Evolutionary conservation across 2,113 vertebrate species (phyloP).

Genomic region (Callithrix jacchus): DNA sequence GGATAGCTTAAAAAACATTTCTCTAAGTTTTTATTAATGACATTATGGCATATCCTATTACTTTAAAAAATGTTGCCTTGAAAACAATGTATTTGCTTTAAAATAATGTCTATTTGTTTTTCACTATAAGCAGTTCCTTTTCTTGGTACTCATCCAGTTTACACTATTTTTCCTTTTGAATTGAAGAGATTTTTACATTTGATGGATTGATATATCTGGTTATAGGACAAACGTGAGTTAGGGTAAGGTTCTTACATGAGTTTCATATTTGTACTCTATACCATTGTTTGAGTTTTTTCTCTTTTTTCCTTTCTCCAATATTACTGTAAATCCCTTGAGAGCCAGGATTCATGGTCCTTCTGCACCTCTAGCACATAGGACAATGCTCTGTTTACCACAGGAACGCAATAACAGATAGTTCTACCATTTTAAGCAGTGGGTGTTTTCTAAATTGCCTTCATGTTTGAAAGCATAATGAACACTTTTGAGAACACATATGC

Average conservation of each 20-base stretch:
- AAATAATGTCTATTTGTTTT: not conserved
- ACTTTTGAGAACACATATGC: slow-evolving; percentile 4
- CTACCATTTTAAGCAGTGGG: not conserved
- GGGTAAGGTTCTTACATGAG: not conserved
- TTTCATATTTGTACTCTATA: not conserved
- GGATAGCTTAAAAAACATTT: not conserved
- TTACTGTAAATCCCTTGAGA: not conserved
- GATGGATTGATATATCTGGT: not conserved
- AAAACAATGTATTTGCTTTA: slow-evolving; percentile 30
- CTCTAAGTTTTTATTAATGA: not conserved
- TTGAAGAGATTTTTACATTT: not conserved
- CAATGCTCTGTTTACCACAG: not conserved
- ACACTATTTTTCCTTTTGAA: not conserved
- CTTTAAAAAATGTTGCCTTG: not conserved
- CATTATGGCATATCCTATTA: not conserved
- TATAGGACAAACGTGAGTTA: not conserved
- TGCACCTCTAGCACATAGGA: not conserved
- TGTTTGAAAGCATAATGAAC: slow-evolving; percentile 20
- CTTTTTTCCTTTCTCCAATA: not conserved
- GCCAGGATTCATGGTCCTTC: not conserved
- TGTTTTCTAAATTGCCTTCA: not conserved
- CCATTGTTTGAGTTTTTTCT: not conserved
- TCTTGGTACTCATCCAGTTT: not conserved
- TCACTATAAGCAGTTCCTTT: not conserved
- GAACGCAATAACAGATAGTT: not conserved